Evolutionary conservation across 2,888 invertebrate genomes (phyloP).

Genomic region (Xanthorhoe spadicearia): DNA sequence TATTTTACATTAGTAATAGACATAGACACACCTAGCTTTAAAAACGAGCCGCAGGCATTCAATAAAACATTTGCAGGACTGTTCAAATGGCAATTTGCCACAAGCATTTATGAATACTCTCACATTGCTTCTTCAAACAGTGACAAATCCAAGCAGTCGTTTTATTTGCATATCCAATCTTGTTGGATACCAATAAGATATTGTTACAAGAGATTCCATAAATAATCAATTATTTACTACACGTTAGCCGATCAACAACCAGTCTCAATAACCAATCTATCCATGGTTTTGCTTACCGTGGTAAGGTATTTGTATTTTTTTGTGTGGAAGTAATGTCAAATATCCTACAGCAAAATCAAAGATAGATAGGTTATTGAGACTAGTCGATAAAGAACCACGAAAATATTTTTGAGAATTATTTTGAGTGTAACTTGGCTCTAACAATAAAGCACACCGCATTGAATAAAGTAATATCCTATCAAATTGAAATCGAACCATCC

Average conservation of each 20-base stretch:
- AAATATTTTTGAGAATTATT: too few relatives aligned
- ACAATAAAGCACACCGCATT: too few relatives aligned
- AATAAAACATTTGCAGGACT: constrained; percentile 14
- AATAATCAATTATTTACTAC: too few relatives aligned
- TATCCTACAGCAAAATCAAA: too few relatives aligned
- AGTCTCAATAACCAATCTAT: too few relatives aligned
- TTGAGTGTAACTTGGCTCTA: too few relatives aligned
- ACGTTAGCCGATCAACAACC: too few relatives aligned
- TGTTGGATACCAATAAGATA: not conserved
- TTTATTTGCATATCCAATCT: constrained; percentile 10
- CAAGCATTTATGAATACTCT: constrained; percentile 9
- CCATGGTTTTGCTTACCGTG: too few relatives aligned
- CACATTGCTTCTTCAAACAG: not conserved
- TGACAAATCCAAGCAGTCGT: not conserved
- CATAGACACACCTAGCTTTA: not conserved
- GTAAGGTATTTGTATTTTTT: too few relatives aligned
- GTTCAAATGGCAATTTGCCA: constrained; percentile 5
- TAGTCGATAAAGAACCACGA: too few relatives aligned
- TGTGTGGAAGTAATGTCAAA: too few relatives aligned
- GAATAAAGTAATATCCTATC: constrained; percentile 1
- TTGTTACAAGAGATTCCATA: not conserved
- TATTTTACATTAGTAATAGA: not conserved
- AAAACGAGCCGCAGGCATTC: not conserved
- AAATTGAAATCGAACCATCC: constrained; percentile 3
- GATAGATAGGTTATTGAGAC: too few relatives aligned